Percentiles rank a stretch among this genome's conserved stretches.
Evolutionary conservation across 2,797 vertebrate species (phyloP).

Genomic region (Enteromius anoplus): DNA sequence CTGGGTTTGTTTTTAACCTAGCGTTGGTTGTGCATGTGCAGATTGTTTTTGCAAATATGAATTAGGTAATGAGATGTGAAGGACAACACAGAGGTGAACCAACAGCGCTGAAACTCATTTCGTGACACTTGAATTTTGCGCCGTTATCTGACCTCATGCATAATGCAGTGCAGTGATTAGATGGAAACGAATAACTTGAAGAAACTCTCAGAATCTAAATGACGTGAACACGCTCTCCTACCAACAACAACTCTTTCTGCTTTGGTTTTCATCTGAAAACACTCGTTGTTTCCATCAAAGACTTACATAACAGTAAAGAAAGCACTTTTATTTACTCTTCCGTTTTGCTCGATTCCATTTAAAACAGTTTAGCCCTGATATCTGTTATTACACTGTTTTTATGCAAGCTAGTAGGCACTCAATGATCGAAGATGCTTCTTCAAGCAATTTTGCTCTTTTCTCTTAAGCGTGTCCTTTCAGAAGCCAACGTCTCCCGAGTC

Average conservation of each 20-base stretch:
- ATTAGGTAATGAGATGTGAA: not conserved
- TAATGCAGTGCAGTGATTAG: slow-evolving; percentile 10
- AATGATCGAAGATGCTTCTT: not conserved
- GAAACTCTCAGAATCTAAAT: not conserved
- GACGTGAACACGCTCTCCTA: not conserved
- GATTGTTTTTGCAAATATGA: not conserved
- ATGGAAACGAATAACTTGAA: slow-evolving; percentile 14
- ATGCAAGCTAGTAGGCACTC: not conserved
- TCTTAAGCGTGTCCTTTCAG: not conserved
- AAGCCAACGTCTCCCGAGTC: not conserved
- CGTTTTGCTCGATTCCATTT: not conserved
- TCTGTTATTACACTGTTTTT: not conserved
- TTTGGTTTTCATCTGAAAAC: not conserved
- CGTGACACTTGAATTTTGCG: not conserved
- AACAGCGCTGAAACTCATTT: slow-evolving; percentile 8
- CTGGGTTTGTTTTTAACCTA: not conserved
- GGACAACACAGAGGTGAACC: not conserved
- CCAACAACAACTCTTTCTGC: not conserved
- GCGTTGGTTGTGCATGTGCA: not conserved
- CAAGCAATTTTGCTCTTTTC: not conserved
- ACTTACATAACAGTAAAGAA: not conserved
- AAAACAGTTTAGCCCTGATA: not conserved
- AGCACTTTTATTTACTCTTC: not conserved
- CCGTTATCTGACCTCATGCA: slow-evolving; percentile 16
- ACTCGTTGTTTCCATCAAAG: not conserved